Evolutionary conservation across 92 coral and sea anemone genomes (phyloP).

Genomic region (Zoanthus sociatus): DNA sequence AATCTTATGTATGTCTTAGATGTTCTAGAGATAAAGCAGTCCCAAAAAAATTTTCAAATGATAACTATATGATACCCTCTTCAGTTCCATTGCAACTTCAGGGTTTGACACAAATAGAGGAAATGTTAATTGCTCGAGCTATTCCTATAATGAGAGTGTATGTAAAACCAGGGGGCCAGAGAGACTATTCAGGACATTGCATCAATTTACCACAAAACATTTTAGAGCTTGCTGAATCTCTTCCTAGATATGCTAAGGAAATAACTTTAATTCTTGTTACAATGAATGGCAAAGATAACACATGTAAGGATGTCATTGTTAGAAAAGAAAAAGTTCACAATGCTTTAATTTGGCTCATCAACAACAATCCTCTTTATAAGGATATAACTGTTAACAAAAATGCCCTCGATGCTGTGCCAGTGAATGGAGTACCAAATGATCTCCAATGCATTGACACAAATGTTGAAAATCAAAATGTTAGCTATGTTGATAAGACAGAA

Average conservation of each 20-base stretch:
- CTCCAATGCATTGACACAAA: constrained; percentile 55
- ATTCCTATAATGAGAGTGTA: constrained; percentile 67
- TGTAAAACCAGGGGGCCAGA: constrained; percentile 76
- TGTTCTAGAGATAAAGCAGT: constrained; percentile 29
- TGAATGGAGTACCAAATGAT: constrained; percentile 56
- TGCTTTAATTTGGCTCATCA: constrained; percentile 43
- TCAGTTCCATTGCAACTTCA: constrained; percentile 3
- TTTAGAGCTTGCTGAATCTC: constrained; percentile 60
- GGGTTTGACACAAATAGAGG: constrained; percentile 10
- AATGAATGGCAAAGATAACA: constrained; percentile 59
- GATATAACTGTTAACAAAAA: constrained; percentile 17
- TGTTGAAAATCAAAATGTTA: constrained; percentile 26
- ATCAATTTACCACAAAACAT: constrained; percentile 72
- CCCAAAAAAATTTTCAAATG: constrained; percentile 35
- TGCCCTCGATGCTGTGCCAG: constrained; percentile 54
- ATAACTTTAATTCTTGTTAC: constrained; percentile 53
- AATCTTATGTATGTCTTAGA: constrained; percentile 21
- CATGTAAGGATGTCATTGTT: constrained; percentile 55
- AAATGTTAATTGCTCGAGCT: neutral
- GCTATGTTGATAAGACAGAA: constrained; percentile 26
- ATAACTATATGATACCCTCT: constrained; percentile 11
- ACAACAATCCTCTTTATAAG: constrained; percentile 51
- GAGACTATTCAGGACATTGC: constrained; percentile 72
- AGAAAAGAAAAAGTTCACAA: constrained; percentile 45
- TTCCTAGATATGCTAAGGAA: constrained; percentile 58